These are phyloP conservation scores for Sciurus niger DNA, from an alignment of 2,113 vertebrate species.

Conservation along the genomic window DNA sequence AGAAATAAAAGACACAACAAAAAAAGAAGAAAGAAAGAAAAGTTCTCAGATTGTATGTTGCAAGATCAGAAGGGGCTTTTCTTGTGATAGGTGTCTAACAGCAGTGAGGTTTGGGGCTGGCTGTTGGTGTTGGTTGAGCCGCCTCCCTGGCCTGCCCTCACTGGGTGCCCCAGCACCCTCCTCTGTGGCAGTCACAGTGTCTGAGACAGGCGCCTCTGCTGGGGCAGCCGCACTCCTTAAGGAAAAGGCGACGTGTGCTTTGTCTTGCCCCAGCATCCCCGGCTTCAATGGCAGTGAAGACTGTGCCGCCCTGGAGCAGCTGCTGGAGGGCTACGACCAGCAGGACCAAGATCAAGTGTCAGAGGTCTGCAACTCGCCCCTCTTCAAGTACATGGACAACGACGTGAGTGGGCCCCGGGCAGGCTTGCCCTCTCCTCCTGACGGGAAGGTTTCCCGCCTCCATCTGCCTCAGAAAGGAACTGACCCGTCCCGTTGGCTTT, in stretches of 20 bases:
- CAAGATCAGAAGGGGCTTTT: not conserved
- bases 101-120: not conserved
- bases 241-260: not conserved
- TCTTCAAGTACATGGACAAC: constrained; percentile 99
- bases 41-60: not conserved
- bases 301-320: constrained; percentile 94
- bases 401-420: constrained; percentile 92
- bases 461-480: not conserved
- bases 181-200: not conserved
- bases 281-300: constrained; percentile 98
- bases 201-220: not conserved
- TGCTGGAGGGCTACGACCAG: constrained; percentile 97
- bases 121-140: accelerated
- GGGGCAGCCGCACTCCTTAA: too few relatives aligned
- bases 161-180: not conserved
- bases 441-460: not conserved
- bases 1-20: not conserved
- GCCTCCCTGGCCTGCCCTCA: too few relatives aligned
- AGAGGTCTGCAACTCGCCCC: constrained; percentile 95
- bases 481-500: not conserved
- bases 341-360: constrained; percentile 97
- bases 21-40: not conserved
- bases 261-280: constrained; percentile 91
- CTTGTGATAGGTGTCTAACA: too few relatives aligned
- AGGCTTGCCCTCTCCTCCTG: not conserved